These are phyloP conservation scores for Sander vitreus DNA, from an alignment of 2,113 vertebrate genomes.

Conservation along the genomic window DNA sequence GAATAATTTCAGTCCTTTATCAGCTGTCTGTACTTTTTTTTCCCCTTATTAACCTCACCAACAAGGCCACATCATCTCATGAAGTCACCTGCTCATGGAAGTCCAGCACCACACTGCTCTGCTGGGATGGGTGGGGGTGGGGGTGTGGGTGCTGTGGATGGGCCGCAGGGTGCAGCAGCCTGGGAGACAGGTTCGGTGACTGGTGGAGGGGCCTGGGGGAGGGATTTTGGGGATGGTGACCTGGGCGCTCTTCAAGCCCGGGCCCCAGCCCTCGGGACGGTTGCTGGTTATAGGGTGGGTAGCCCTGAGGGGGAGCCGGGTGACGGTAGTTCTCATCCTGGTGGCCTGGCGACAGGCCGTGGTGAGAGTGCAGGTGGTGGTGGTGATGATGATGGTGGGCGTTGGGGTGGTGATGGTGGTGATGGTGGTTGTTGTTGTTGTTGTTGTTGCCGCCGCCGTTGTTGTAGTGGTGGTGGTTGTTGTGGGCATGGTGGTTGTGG, in stretches of 20 bases:
- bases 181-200: conserved; percentile 79
- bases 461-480: conserved; percentile 61
- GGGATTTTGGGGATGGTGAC: conserved; percentile 93
- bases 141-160: conserved; percentile 73
- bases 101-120: conserved; percentile 93
- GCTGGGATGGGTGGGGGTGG: conserved; percentile 83
- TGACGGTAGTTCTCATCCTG: conserved; percentile 98
- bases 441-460: conserved; percentile 42
- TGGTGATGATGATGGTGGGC: conserved; percentile 59
- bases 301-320: conserved; percentile 80
- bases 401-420: conserved; percentile 57
- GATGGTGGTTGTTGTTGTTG: conserved; percentile 55
- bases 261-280: conserved; percentile 80
- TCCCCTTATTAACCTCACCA: neutral
- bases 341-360: conserved; percentile 79
- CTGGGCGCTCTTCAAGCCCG: conserved; percentile 88
- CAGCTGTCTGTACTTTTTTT: too few relatives aligned
- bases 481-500: conserved; percentile 84
- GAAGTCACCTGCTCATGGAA: conserved; percentile 93
- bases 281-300: conserved; percentile 91
- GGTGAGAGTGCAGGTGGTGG: conserved; percentile 81
- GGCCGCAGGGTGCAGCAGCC: conserved; percentile 76
- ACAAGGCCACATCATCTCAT: neutral
- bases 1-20: neutral
- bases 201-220: conserved; percentile 92